These are phyloP conservation scores for Erebia ligea DNA, from an alignment of 2,888 invertebrate species.

Conservation along the genomic window DNA sequence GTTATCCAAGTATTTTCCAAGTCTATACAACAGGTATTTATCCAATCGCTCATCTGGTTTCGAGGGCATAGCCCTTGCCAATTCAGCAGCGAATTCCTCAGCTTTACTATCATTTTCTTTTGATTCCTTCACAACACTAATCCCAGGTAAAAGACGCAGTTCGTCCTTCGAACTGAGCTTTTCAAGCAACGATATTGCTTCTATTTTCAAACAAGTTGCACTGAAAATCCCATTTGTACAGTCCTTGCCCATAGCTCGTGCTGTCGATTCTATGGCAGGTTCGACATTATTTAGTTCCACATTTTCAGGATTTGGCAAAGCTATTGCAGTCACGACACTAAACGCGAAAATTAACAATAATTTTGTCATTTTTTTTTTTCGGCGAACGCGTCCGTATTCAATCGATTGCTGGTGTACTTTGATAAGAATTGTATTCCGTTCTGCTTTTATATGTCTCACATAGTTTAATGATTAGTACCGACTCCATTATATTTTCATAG, in stretches of 20 bases:
- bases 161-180: slow-evolving; percentile 72
- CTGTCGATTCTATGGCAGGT: slow-evolving; percentile 58
- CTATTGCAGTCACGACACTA: slow-evolving; percentile 47
- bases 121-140: slow-evolving; percentile 85
- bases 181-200: slow-evolving; percentile 72
- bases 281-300: slow-evolving; percentile 56
- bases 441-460: slow-evolving; percentile 78
- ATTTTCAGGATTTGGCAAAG: slow-evolving; percentile 68
- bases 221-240: slow-evolving; percentile 71
- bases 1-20: slow-evolving; percentile 88
- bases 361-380: slow-evolving; percentile 57
- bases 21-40: slow-evolving; percentile 87
- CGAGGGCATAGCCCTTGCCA: slow-evolving; percentile 89
- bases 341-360: slow-evolving; percentile 53
- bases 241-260: slow-evolving; percentile 65
- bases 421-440: slow-evolving; percentile 69
- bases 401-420: slow-evolving; percentile 65
- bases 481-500: slow-evolving; percentile 81
- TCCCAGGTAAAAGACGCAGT: slow-evolving; percentile 67
- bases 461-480: slow-evolving; percentile 68
- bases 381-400: slow-evolving; percentile 59
- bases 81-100: slow-evolving; percentile 88
- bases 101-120: slow-evolving; percentile 81
- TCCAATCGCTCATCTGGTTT: slow-evolving; percentile 90
- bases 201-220: slow-evolving; percentile 72